Evolutionary conservation across 1,140 invertebrate species (phyloP).

Genomic region (Drosophila punjabiensis): DNA sequence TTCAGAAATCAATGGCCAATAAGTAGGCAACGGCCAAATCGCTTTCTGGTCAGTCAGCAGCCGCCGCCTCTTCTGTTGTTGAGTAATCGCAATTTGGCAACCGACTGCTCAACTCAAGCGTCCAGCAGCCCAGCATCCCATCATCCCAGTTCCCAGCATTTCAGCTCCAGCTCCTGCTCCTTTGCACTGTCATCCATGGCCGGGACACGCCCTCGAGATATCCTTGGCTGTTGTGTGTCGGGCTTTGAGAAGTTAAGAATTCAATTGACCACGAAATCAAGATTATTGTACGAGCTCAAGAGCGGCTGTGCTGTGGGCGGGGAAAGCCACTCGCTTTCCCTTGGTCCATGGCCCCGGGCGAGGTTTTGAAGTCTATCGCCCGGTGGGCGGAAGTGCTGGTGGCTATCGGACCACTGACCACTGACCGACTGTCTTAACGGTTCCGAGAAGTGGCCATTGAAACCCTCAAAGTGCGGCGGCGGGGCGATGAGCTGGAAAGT

Average conservation of each 20-base stretch:
- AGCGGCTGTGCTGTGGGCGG: conserved; percentile 38
- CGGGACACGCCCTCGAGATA: conserved; percentile 70
- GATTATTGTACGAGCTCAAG: conserved; percentile 74
- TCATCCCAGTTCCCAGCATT: neutral
- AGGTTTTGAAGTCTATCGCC: conserved; percentile 52
- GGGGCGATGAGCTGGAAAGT: conserved; percentile 51
- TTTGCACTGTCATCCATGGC: conserved; percentile 74
- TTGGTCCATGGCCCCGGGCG: conserved; percentile 16
- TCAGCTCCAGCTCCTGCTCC: conserved; percentile 3
- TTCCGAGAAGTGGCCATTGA: conserved; percentile 60
- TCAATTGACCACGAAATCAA: conserved; percentile 85
- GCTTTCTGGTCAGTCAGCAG: conserved; percentile 71
- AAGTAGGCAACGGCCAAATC: conserved; percentile 75
- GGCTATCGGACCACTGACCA: conserved; percentile 45
- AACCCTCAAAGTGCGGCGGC: conserved; percentile 19
- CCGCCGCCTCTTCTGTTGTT: conserved; percentile 51
- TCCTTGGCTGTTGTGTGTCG: conserved; percentile 72
- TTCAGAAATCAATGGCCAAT: conserved; percentile 79
- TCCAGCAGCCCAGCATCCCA: neutral
- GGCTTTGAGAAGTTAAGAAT: conserved; percentile 81
- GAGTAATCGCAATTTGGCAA: conserved; percentile 66
- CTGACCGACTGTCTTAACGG: conserved; percentile 53
- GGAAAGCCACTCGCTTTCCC: conserved; percentile 27
- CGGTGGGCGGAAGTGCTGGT: conserved; percentile 43
- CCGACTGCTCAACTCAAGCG: conserved; percentile 7